Evolutionary conservation across 2,888 invertebrate species (phyloP).

Genomic region (Hemithea aestivaria): DNA sequence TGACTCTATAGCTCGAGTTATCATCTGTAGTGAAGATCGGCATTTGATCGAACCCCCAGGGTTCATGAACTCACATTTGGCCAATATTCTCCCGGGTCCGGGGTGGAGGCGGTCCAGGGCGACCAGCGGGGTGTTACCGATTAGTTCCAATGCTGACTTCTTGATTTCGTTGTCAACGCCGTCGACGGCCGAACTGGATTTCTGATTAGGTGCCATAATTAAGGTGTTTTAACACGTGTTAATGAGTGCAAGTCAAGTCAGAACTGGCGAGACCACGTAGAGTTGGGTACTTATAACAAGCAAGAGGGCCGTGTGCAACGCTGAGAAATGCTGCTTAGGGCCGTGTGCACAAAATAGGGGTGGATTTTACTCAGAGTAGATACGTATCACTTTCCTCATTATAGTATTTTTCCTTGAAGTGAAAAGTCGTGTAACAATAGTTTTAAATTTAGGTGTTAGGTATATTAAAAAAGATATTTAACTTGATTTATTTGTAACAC

Average conservation of each 20-base stretch:
- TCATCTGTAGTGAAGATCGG: conserved; percentile 64
- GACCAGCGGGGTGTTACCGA: conserved; percentile 69
- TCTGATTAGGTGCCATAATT: conserved; percentile 12
- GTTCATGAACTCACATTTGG: conserved; percentile 73
- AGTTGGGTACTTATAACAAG: conserved; percentile 18
- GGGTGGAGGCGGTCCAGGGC: conserved; percentile 63
- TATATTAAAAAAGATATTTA: too few species aligned
- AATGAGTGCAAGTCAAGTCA: conserved; percentile 21
- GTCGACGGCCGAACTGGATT: conserved; percentile 35
- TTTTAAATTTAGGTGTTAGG: too few species aligned
- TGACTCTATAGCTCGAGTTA: conserved; percentile 45
- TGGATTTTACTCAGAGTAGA: too few species aligned
- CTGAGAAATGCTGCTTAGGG: too few species aligned
- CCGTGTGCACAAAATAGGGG: too few species aligned
- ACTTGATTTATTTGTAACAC: too few species aligned
- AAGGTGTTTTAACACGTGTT: conserved; percentile 23
- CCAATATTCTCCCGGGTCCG: conserved; percentile 65
- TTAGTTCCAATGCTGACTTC: conserved; percentile 63
- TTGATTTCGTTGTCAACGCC: conserved; percentile 54
- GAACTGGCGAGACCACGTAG: conserved; percentile 24
- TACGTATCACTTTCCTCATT: too few species aligned
- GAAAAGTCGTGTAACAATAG: too few species aligned
- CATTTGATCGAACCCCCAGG: conserved; percentile 70
- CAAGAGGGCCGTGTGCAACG: too few species aligned
- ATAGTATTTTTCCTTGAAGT: too few species aligned